A percentile compares a stretch with the other conserved stretches of the same genome.
phyloP scores from a whole-genome alignment of 2,797 vertebrate species.

The Muscicapa striata region DNA sequence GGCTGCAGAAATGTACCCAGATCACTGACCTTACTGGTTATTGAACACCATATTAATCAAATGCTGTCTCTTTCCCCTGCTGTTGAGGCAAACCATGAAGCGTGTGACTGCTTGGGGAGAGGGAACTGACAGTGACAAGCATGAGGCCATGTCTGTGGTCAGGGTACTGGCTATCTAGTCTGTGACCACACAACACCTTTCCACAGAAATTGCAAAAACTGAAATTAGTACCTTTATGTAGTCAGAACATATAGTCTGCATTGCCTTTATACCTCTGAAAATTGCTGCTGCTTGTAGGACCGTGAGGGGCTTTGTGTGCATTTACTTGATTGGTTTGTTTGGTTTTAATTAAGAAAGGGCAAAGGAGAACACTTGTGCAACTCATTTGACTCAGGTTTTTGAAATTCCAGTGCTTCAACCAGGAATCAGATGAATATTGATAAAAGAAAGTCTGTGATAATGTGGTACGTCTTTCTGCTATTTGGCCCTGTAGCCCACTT shows the following conservation, averaged over 20 bases:
- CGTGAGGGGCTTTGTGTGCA: not conserved
- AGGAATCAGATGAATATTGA: not conserved
- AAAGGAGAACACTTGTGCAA: not conserved
- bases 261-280: not conserved
- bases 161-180: not conserved
- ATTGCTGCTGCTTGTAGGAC: not conserved
- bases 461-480: not conserved
- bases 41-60: constrained; percentile 45
- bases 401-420: not conserved
- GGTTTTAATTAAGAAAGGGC: not conserved
- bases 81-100: constrained; percentile 35
- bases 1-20: not conserved
- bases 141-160: not conserved
- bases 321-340: not conserved
- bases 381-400: not conserved
- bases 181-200: not conserved
- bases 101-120: constrained; percentile 1
- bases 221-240: not conserved
- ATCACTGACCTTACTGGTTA: constrained; percentile 20
- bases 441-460: not conserved
- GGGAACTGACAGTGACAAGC: not conserved
- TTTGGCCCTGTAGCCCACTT: not conserved
- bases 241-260: not conserved
- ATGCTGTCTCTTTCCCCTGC: not conserved
- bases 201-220: not conserved